Evolutionary conservation across 37 sponge, comb jelly and placozoan genomes (phyloP), one percentile per base, ranked within the genome.

Genomic region (Beroe forskalii): DNA sequence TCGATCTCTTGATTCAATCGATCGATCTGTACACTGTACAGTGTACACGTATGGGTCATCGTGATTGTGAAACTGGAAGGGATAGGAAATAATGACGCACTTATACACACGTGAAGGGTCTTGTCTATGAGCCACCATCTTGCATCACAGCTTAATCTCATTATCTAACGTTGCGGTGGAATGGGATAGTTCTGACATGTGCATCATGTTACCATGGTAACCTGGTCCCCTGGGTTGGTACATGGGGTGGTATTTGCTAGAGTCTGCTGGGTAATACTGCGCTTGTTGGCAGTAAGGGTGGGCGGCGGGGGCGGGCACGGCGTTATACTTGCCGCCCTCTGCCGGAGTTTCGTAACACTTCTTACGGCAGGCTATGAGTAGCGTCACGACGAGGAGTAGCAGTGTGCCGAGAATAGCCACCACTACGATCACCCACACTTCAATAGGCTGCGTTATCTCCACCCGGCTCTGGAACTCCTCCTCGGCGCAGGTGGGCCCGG

Each of bases 401-500:
- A 80, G 24, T 3, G 40, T 24, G 3, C 86, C 86, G 6, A 80
- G 55, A 0, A 80, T 37, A 3, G 86, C 86, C 55, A 44, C 86
- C 44, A 80, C 17, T 1, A 80, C 86, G 31, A 80, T 80, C 6
- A 80, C 86, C 86, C 86, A 80, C 6, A 37, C n/a, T 43, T 80
- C n/a, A 20, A 80, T 41, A 9, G 86, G 86, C 8, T 32, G 48
- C 35, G 86, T 38, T 8, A 44, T 30, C 40, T 20, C 37, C 14
- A 22, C 40, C n/a, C 20, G 40, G 4, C n/a, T 38, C 90, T 61
- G 40, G 27, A 6, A 43, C 22, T 62, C 62, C 62, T 43, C 86
- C 62, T 62, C 35, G 67, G 33, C 32, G 83, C 91, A 91, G 23
- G 91, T 86, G 76, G 83, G 91, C 24, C 91, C 91, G 62, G 83